These are phyloP conservation scores for Sebastes itinus DNA, from an alignment of 2,797 vertebrate species.

Conservation along the genomic window DNA sequence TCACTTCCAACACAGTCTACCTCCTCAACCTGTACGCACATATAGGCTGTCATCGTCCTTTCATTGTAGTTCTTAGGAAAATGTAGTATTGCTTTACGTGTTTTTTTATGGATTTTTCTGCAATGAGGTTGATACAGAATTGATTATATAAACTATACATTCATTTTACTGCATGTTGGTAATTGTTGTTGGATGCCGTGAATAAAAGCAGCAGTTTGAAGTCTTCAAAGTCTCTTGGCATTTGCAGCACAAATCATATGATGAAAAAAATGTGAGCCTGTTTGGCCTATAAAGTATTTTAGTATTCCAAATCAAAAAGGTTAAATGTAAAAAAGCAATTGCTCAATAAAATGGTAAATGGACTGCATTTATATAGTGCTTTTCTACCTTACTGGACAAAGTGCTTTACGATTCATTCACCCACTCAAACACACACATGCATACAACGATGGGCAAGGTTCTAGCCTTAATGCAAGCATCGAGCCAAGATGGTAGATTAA, in stretches of 20 bases:
- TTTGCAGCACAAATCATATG: not conserved
- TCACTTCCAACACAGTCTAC: slow-evolving; percentile 3
- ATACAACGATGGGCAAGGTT: not conserved
- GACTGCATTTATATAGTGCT: not conserved
- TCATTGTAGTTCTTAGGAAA: not conserved
- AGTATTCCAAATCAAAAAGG: not conserved
- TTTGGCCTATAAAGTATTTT: not conserved
- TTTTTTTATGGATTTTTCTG: not conserved
- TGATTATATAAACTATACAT: not conserved
- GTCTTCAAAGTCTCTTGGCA: not conserved
- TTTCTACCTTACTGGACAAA: not conserved
- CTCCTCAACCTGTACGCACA: not conserved
- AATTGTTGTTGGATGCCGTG: not conserved
- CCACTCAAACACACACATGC: not conserved
- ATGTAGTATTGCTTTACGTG: not conserved
- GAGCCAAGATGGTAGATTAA: not conserved
- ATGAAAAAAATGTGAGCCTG: not conserved
- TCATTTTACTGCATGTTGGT: not conserved
- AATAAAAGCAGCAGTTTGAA: slow-evolving; percentile 30
- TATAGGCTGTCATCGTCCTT: not conserved
- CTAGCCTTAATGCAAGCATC: not conserved
- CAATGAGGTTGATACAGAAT: not conserved
- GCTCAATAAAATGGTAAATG: not conserved
- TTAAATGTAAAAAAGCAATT: not conserved
- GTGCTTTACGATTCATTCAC: too few species aligned